Evolutionary conservation across 2,888 invertebrate species (phyloP).

Genomic region (Nematopogon swammerdamellus): DNA sequence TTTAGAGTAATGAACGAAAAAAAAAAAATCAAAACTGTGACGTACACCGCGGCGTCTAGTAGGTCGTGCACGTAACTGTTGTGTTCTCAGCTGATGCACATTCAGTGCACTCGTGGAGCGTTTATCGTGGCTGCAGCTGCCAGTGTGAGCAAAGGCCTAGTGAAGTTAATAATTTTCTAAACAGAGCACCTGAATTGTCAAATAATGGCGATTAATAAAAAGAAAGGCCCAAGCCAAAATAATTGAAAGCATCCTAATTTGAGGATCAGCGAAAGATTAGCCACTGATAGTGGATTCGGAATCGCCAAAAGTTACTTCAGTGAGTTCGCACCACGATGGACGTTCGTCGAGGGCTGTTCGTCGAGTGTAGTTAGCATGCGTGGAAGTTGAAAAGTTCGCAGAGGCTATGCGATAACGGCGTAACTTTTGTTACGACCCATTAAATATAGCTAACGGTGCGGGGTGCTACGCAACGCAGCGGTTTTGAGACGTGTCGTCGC

Average conservation of each 20-base stretch:
- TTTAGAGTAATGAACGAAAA: not conserved
- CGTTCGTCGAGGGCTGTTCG: constrained; percentile 39
- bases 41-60: not conserved
- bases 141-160: no score
- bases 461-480: not conserved
- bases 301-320: no score
- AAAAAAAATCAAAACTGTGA: not conserved
- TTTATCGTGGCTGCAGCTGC: constrained; percentile 20
- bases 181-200: no score
- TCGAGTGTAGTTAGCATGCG: constrained; percentile 11
- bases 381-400: not conserved
- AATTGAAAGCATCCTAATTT: no score
- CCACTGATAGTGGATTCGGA: no score
- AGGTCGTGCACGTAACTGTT: constrained; percentile 1
- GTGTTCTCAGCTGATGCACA: constrained; percentile 30
- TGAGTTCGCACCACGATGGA: constrained; percentile 24
- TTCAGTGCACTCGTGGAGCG: constrained; percentile 23
- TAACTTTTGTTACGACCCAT: not conserved
- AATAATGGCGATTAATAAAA: no score
- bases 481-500: not conserved
- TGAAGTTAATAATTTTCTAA: no score
- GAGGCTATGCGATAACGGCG: not conserved
- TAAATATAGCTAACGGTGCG: not conserved
- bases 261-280: no score
- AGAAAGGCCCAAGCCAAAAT: no score